A percentile compares a stretch with the other conserved stretches of the same genome.
Evolutionary conservation across 2,113 vertebrate genomes (phyloP).

Genomic region (Euleptes europaea): DNA sequence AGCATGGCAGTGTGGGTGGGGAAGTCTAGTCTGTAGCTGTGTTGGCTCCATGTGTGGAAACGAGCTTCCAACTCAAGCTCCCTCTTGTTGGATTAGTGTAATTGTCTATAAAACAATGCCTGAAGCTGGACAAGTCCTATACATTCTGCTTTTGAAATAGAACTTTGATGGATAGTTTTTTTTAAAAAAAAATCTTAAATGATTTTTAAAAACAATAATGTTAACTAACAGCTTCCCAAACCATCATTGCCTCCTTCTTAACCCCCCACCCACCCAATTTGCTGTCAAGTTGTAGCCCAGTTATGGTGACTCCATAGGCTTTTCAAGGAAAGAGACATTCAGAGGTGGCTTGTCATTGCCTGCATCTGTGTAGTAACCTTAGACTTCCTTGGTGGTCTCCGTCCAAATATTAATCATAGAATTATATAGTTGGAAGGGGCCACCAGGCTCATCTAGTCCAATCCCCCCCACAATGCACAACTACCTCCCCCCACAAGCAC

Average conservation of each 20-base stretch:
- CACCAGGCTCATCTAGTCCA: no score
- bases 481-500: no score
- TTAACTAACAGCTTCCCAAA: neutral
- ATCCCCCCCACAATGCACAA: no score
- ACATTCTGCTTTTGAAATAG: neutral
- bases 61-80: neutral
- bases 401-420: no score
- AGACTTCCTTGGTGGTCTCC: no score
- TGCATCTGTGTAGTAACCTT: no score
- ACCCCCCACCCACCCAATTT: no score
- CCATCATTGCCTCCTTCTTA: neutral
- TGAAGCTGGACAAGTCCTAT: neutral
- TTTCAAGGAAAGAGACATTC: no score
- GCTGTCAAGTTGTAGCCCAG: no score
- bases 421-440: no score
- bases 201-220: neutral
- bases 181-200: no score
- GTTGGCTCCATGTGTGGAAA: neutral
- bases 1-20: neutral
- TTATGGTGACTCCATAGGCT: neutral
- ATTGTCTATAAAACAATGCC: neutral
- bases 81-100: neutral
- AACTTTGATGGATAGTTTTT: neutral
- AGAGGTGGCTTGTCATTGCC: no score
- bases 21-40: neutral